Percentiles rank a stretch among this genome's conserved stretches.
Conservation (phyloP, 2,888 invertebrate species). For the Plebejus anna region DNA sequence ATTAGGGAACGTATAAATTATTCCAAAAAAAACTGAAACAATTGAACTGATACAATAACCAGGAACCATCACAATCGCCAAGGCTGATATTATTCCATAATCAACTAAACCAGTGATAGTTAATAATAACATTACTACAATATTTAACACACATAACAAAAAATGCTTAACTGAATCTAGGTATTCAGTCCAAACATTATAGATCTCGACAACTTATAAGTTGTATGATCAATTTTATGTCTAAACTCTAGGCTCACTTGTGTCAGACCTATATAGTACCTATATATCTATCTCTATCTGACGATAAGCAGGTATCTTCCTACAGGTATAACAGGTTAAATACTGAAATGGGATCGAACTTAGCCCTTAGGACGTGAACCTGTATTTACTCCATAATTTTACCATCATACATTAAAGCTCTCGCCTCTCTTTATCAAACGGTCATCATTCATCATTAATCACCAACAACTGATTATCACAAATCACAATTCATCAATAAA, state of each 20-base stretch:
- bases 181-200: too few species aligned
- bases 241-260: too few species aligned
- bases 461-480: neutral
- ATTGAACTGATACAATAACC: slow-evolving; percentile 5
- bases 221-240: too few species aligned
- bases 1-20: slow-evolving; percentile 15
- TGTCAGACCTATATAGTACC: too few species aligned
- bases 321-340: too few species aligned
- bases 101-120: neutral
- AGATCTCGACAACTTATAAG: too few species aligned
- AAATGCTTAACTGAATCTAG: neutral
- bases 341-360: too few species aligned
- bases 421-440: neutral
- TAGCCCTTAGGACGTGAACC: too few species aligned
- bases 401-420: too few species aligned
- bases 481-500: neutral
- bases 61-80: neutral
- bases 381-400: neutral
- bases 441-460: neutral
- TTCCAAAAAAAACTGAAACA: slow-evolving; percentile 13
- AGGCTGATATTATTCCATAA: slow-evolving; percentile 1
- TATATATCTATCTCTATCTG: too few species aligned
- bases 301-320: too few species aligned
- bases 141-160: neutral
- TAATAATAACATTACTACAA: neutral